A percentile compares a stretch with the other conserved stretches of the same genome.
Conservation (phyloP, 35 echinoderm and acorn worm genomes). For the Ophioderma brevispina region DNA sequence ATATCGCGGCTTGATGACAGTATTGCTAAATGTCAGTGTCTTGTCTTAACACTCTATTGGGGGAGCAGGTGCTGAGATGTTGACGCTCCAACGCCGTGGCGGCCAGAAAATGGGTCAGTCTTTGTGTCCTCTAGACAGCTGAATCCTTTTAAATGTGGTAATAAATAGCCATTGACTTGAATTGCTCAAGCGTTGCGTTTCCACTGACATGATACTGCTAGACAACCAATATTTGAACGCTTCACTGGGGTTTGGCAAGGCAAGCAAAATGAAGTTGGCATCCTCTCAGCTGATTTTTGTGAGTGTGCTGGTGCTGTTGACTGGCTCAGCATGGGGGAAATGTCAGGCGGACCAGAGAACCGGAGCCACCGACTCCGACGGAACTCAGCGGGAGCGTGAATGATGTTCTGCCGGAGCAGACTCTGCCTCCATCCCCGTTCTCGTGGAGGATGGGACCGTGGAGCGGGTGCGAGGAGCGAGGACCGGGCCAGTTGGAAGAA, state of each 20-base stretch:
- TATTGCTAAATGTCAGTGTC: not conserved
- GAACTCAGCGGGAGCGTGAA: not conserved
- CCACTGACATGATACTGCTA: not conserved
- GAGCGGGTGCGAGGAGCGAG: not conserved
- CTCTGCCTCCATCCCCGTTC: not conserved
- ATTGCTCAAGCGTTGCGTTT: not conserved
- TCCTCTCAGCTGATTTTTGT: not conserved
- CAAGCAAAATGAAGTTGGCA: not conserved
- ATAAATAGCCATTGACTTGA: not conserved
- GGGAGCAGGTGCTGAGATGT: not conserved
- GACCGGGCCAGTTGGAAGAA: not conserved
- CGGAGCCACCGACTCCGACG: not conserved
- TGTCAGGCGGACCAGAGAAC: not conserved
- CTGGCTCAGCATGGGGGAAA: not conserved
- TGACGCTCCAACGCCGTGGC: not conserved
- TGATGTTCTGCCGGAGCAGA: not conserved
- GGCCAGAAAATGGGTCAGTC: not conserved
- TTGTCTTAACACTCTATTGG: not conserved
- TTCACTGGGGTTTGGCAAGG: not conserved
- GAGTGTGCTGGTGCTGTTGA: not conserved
- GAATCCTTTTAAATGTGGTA: not conserved
- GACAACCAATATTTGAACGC: not conserved
- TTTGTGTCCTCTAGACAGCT: not conserved
- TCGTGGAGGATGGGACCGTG: not conserved
- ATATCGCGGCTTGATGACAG: not conserved